These are phyloP conservation scores for Thryonomys swinderianus DNA, from an alignment of 2,113 vertebrate species.

Conservation along the genomic window DNA sequence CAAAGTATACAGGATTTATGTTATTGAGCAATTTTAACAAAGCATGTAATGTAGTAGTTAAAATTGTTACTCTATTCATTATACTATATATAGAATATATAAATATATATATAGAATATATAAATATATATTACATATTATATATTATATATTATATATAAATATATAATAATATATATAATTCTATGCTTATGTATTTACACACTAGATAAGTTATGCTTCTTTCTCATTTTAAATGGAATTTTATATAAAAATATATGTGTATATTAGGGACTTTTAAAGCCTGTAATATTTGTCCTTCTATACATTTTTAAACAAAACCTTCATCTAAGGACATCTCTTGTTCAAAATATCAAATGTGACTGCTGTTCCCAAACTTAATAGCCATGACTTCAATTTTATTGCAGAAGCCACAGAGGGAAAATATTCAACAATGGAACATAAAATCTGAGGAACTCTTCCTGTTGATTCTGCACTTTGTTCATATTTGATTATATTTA, in stretches of 20 bases:
- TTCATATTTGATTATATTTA: slow-evolving; percentile 15
- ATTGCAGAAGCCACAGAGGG: not conserved
- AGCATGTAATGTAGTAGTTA: not conserved
- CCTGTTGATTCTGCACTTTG: not conserved
- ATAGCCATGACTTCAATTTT: not conserved
- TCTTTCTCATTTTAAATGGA: not conserved
- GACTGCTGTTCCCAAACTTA: not conserved
- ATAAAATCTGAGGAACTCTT: not conserved
- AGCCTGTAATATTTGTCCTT: not conserved
- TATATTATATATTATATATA: too few species aligned
- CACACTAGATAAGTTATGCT: not conserved
- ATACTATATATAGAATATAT: not conserved
- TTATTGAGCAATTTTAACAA: not conserved
- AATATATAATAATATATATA: too few species aligned
- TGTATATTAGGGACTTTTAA: not conserved
- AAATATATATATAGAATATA: too few species aligned
- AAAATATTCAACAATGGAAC: not conserved
- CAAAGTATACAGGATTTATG: not conserved
- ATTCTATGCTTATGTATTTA: not conserved
- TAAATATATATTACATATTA: too few species aligned
- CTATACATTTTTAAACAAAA: not conserved
- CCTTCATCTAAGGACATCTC: not conserved
- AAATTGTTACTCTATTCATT: not conserved
- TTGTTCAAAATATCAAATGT: not conserved
- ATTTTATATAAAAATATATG: not conserved